Evolutionary conservation across 2,888 invertebrate genomes (phyloP).

Genomic region (Xiphydria camelus): DNA sequence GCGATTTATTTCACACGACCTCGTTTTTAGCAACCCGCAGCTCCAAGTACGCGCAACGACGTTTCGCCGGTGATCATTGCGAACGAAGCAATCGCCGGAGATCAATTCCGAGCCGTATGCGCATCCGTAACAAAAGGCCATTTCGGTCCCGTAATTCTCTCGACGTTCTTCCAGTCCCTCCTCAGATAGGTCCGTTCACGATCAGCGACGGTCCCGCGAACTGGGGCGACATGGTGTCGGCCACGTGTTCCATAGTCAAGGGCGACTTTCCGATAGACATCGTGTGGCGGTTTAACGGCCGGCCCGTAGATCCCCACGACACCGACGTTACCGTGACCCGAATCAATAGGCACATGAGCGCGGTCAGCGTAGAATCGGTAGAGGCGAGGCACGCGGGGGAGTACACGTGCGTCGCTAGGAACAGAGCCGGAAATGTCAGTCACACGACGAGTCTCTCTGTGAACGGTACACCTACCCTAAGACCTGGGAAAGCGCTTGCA

Average conservation of each 20-base stretch:
- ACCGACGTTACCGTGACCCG: conserved; percentile 59
- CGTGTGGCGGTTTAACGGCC: conserved; percentile 72
- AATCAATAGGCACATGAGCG: conserved; percentile 62
- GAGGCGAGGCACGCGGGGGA: conserved; percentile 71
- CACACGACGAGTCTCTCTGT: conserved; percentile 62
- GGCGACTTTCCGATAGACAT: conserved; percentile 80
- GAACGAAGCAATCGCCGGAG: too few species aligned
- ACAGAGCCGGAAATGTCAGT: conserved; percentile 61
- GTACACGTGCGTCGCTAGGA: conserved; percentile 65
- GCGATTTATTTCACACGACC: too few species aligned
- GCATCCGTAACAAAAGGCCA: too few species aligned
- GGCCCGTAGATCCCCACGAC: conserved; percentile 33
- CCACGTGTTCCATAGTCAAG: conserved; percentile 74
- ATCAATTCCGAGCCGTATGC: too few species aligned
- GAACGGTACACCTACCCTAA: conserved; percentile 60
- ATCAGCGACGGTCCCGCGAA: conserved; percentile 56
- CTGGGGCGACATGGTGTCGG: conserved; percentile 56
- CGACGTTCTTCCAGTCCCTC: conserved; percentile 56
- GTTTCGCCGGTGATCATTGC: not conserved
- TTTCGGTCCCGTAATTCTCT: too few species aligned
- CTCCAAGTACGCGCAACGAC: too few species aligned
- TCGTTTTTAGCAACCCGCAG: conserved; percentile 4
- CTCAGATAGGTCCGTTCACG: conserved; percentile 56
- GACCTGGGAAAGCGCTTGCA: too few species aligned
- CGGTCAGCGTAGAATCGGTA: conserved; percentile 71